A percentile compares a stretch with the other conserved stretches of the same genome.
Conservation (phyloP, 2,113 vertebrate species). For the Antidorcas marsupialis region DNA sequence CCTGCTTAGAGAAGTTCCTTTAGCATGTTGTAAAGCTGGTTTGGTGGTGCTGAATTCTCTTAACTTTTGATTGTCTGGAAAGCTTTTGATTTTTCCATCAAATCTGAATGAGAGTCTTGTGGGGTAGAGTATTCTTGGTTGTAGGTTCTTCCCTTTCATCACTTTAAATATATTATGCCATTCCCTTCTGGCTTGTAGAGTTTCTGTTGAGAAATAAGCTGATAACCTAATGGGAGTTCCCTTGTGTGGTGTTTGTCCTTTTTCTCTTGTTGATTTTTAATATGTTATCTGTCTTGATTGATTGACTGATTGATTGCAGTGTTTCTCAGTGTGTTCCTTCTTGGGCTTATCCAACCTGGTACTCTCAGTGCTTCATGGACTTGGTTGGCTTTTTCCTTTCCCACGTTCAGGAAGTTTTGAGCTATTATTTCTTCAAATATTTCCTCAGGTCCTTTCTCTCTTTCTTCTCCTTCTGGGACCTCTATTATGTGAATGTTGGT, state of each 20-base stretch:
- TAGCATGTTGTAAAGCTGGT: neutral
- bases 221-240: neutral
- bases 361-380: neutral
- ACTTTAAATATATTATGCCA: neutral
- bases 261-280: neutral
- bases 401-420: neutral
- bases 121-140: neutral
- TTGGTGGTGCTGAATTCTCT: neutral
- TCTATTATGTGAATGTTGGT: neutral
- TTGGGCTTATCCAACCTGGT: neutral
- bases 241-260: neutral
- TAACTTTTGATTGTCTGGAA: neutral
- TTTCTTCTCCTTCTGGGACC: neutral
- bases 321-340: neutral
- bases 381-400: neutral
- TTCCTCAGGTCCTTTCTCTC: neutral
- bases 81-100: neutral
- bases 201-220: neutral
- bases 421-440: neutral
- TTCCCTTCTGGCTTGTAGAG: neutral
- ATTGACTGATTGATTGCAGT: neutral
- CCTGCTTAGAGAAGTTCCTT: neutral
- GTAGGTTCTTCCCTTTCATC: neutral
- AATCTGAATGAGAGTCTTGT: neutral
- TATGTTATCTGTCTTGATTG: neutral